Evolutionary conservation across 2,113 vertebrate species (phyloP).

Genomic region (Prochilodus magdalenae): DNA sequence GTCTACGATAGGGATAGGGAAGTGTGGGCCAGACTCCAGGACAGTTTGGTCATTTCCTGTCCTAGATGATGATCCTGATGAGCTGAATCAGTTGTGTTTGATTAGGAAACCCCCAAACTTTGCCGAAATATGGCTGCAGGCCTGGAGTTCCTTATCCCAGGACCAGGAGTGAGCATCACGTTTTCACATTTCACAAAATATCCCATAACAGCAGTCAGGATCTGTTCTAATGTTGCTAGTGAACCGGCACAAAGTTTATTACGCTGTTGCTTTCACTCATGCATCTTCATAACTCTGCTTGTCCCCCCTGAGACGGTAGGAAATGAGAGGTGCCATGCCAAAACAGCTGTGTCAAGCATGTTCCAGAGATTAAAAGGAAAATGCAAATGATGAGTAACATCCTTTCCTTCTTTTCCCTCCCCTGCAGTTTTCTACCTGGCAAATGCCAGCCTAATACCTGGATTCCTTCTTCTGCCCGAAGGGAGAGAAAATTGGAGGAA

Average conservation of each 20-base stretch:
- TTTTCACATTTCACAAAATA: too few species aligned
- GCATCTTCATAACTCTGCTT: constrained; percentile 68
- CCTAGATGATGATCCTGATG: too few species aligned
- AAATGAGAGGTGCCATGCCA: constrained; percentile 61
- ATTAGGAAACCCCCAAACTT: too few species aligned
- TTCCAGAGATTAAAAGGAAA: constrained; percentile 59
- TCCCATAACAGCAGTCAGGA: constrained; percentile 57
- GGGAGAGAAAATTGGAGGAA: constrained; percentile 48
- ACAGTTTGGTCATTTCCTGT: too few species aligned
- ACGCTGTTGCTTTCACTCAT: constrained; percentile 68
- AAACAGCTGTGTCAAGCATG: constrained; percentile 65
- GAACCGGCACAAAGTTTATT: constrained; percentile 73
- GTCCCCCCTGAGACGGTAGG: constrained; percentile 61
- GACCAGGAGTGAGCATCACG: too few species aligned
- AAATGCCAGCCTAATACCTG: constrained; percentile 54
- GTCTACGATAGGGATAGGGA: too few species aligned
- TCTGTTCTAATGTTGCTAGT: constrained; percentile 72
- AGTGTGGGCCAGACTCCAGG: too few species aligned
- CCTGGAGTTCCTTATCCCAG: too few species aligned
- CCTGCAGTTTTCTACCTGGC: constrained; percentile 59
- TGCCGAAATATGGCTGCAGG: too few species aligned
- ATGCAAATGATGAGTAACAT: constrained; percentile 54
- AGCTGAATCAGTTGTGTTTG: too few species aligned
- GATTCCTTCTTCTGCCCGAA: constrained; percentile 54
- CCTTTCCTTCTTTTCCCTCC: constrained; percentile 33